These are phyloP conservation scores for Schizopygopsis malacanthus DNA, from an alignment of 2,797 vertebrate species.

Conservation along the genomic window DNA sequence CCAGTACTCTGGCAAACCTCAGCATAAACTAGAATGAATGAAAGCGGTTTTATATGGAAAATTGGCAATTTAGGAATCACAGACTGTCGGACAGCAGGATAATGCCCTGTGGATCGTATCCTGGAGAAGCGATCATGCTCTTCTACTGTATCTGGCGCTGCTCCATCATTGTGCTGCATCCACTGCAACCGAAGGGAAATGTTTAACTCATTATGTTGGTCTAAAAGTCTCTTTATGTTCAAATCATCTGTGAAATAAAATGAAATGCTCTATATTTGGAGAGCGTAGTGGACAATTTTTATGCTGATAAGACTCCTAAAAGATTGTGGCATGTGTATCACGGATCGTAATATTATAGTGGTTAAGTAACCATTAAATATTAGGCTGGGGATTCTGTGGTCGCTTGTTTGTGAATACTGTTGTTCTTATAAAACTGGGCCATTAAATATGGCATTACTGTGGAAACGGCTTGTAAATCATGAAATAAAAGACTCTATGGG, in stretches of 20 bases:
- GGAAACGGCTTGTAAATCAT: conserved; percentile 53
- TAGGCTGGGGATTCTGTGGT: conserved; percentile 49
- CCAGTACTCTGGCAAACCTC: conserved; percentile 26
- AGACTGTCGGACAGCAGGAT: conserved; percentile 46
- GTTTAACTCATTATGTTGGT: conserved; percentile 34
- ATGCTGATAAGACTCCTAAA: conserved; percentile 14
- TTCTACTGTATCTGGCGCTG: conserved; percentile 41
- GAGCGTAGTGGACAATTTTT: conserved; percentile 15
- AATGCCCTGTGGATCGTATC: conserved; percentile 33
- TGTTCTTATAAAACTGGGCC: conserved; percentile 55
- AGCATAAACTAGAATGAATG: conserved; percentile 41
- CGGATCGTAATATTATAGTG: neutral
- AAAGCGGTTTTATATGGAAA: conserved; percentile 59
- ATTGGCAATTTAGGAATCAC: conserved; percentile 43
- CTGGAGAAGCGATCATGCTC: conserved; percentile 65
- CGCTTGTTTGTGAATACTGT: conserved; percentile 54
- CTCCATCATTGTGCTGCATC: conserved; percentile 43
- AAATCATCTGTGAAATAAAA: conserved; percentile 37
- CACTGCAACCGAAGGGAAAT: conserved; percentile 12
- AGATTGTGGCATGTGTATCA: neutral
- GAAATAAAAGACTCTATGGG: conserved; percentile 30
- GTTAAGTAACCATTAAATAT: conserved; percentile 24
- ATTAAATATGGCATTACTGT: conserved; percentile 54
- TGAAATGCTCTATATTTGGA: neutral
- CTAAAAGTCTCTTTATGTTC: conserved; percentile 10